Evolutionary conservation across 1,140 invertebrate genomes (phyloP), one percentile per base, ranked within the genome.

Genomic region (Drosophila saltans): DNA sequence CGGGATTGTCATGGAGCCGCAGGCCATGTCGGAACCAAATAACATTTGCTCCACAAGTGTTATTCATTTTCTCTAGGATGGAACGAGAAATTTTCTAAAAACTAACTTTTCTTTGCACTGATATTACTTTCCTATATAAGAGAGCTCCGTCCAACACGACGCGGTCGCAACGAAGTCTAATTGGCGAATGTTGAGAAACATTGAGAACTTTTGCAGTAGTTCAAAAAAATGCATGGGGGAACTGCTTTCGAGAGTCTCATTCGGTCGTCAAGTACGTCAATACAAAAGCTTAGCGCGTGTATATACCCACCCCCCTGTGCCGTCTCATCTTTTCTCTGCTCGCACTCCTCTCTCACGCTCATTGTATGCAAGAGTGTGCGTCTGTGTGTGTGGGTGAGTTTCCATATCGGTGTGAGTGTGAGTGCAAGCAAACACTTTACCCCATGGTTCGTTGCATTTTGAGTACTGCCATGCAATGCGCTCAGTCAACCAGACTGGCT

Each of bases 21-120:
- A 96, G 85, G 3, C 96, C 96, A 92, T 96, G 95, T 0, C 96
- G 93, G 84, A 96, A 96, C 96, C 96, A 96, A 57, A 91, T 81
- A 24, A 91, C 84, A 73, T 92, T 92, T 24, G 88, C 80, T 33
- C 65, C 66, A 33, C 60, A 63, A 26, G 45, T 39, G 4, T 26
- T 24, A 10, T 52, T 52, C 85, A 89, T 89, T 10, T 43, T 66
- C 7, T 9, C 52, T 11, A 16, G 33, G 6, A 36, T 36, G 33
- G 28, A 30, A 2, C 4, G 6, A 36, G 33, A 39, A 16, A 16
- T 36, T 24, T 52, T 9, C 2, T 40, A 48, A 60, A 41, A 36
- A 28, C 9, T 10, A 8, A 33, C 10, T 10, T 55, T 24, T 16
- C 16, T 16, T 58, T 24, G 33, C 1, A 48, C 45, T 36, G 33